Evolutionary conservation across 2,888 invertebrate genomes (phyloP), one percentile per base, ranked within the genome.

Genomic region (Thalpophila matura): DNA sequence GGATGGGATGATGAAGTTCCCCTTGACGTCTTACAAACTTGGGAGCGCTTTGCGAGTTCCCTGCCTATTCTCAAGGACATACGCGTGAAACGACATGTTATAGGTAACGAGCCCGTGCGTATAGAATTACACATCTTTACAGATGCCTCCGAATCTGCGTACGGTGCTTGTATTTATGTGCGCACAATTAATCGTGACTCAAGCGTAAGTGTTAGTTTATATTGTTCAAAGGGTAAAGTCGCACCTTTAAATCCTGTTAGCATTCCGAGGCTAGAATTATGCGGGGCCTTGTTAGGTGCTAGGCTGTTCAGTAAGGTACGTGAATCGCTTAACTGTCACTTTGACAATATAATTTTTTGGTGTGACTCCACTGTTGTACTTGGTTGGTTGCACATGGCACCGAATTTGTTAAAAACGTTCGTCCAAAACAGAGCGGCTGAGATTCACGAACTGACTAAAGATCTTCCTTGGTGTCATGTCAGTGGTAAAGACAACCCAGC

Each of bases 381-480:
- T 1, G 49, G 37, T 2, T 50, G 49, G 49, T 14, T 50, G 24
- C 31, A 9, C 7, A 29, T 12, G 7, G 10, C 14, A 3, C 26
- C 24, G 5, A 24, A 26, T 6, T 16, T 27, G 7, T 12, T 51
- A n/a, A 51, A 40, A 40, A 16, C 51, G 10, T 51, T 40, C n/a
- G 51, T 51, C 4, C 37, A 38, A 4, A 42, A 53, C 12, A 20
- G 53, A 7, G 14, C 14, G 9, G n/a, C 33, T 22, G 53, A 43
- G 9, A 53, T 43, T 14, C 20, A 9, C 1, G 42, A 43, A 5
- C 7, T 24, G 3, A 33, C 53, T 4, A n/a, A 53, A 10, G 18
- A 38, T 9, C 22, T n/a, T 9, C 29, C 31, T 2, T 65, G 65
- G 60, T 38, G 60, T 5, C 27, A 65, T n/a, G 50, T 65, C 2